A percentile compares a stretch with the other conserved stretches of the same genome.
Evolutionary conservation across 2,113 vertebrate genomes (phyloP).

Genomic region (Xyrauchen texanus): DNA sequence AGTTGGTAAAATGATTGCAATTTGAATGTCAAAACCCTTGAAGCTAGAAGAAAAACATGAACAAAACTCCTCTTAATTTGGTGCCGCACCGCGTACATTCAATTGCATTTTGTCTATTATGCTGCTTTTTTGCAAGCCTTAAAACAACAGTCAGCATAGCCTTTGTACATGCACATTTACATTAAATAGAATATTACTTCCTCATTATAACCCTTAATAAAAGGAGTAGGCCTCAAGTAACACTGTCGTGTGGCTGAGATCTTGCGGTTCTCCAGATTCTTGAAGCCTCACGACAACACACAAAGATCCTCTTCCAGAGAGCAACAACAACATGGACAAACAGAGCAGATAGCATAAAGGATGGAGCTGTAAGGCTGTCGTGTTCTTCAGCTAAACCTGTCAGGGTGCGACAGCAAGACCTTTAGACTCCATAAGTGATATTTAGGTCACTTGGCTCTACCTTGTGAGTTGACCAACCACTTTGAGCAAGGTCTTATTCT

Average conservation of each 20-base stretch:
- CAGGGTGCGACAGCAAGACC: not conserved
- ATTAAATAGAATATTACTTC: constrained; percentile 69
- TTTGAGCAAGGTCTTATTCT: constrained; percentile 99
- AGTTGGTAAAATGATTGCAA: not conserved
- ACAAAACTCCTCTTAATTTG: constrained; percentile 8
- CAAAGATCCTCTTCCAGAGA: not conserved
- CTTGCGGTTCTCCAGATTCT: not conserved
- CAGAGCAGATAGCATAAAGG: constrained; percentile 47
- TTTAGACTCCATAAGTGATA: constrained; percentile 48
- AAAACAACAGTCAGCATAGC: constrained; percentile 49
- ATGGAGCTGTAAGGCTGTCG: not conserved
- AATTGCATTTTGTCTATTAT: constrained; percentile 52
- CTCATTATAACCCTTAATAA: not conserved
- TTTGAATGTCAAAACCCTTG: not conserved
- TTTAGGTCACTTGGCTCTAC: constrained; percentile 79
- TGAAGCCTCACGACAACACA: not conserved
- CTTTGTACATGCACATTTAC: constrained; percentile 77
- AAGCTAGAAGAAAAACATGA: not conserved
- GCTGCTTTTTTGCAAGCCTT: constrained; percentile 43
- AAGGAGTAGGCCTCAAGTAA: not conserved
- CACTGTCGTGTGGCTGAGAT: not conserved
- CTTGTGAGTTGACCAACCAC: constrained; percentile 98
- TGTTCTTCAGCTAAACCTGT: not conserved
- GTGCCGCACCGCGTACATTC: constrained; percentile 64
- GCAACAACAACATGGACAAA: not conserved